Base-by-base conservation (phyloP, 2,797 vertebrate genomes). In the Myiotriccus ornatus region DNA sequence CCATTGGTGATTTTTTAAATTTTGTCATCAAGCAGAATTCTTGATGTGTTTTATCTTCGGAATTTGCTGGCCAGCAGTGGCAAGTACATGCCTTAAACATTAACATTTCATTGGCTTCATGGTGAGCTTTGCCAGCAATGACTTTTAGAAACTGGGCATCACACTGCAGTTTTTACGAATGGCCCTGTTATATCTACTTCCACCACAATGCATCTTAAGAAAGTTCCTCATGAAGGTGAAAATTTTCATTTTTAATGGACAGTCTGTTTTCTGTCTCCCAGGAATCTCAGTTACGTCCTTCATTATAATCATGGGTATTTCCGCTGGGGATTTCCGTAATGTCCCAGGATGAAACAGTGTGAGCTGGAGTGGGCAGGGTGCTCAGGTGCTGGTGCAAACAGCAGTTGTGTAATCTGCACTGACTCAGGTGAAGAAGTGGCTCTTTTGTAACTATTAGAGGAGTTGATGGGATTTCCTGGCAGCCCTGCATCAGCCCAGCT, bases 271-370 rank as follows among this genome's bases (percentile, higher is more conserved):
- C 50, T 80, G 9, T 46, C 64, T 89, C 43, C 12, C 35, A 64
- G 57, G 34, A 80, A 43, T 70, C 27, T 34, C 64, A 49, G 56
- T n/a, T 35, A 14, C n/a, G 25, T 28, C 30, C 30, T 43, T 13
- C 30, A 57, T 9, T 34, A 44, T 30, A 64, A 78, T 39, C 5
- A 35, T 11, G 19, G 43, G 3, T 67, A 63, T 83, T 87, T 84
- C 39, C 35, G 17, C 6, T 41, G 32, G 18, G 14, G 30, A n/a
- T 77, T 94, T 89, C 60, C 23, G 3, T 56, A 41, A 30, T 1
- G 1, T 65, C 49, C 60, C 22, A n/a, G 1, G 2, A 34, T 32
- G 43, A 84, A 78, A 27, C 2, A 1, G 16, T 0, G 8, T 6
- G 28, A 83, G 41, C 35, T 90, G 67, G 5, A 15, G 20, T 37